phyloP scores from a whole-genome alignment of 2,113 vertebrate species.

The Alexandromys fortis region DNA sequence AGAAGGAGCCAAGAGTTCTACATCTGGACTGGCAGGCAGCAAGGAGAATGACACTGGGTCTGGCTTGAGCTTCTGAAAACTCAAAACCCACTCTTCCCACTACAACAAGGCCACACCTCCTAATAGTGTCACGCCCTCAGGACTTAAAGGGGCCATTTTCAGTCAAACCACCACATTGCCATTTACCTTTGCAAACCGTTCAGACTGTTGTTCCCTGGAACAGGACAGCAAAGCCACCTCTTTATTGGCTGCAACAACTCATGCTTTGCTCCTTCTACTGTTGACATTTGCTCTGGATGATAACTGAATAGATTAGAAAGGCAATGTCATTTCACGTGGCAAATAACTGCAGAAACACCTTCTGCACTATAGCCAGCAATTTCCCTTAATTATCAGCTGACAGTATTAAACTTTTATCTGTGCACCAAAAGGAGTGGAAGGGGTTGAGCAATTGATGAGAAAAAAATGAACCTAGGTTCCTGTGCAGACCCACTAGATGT shows the following conservation, averaged over 20 bases:
- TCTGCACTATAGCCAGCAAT: background rate
- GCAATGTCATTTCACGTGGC: conserved; percentile 24
- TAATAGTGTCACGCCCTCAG: too few species aligned
- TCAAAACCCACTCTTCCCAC: too few species aligned
- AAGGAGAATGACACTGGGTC: too few species aligned
- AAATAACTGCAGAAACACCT: background rate
- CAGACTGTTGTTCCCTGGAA: conserved; percentile 10
- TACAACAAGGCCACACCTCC: too few species aligned
- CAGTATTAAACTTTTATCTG: background rate
- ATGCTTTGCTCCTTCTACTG: background rate
- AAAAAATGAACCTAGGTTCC: background rate
- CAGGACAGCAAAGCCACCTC: background rate
- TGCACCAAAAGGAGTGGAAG: background rate
- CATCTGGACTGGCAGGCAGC: too few species aligned
- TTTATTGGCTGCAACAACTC: conserved; percentile 40
- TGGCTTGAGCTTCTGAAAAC: too few species aligned
- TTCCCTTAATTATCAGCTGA: background rate
- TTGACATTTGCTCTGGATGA: conserved; percentile 46
- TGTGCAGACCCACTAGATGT: background rate
- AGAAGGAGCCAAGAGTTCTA: too few species aligned
- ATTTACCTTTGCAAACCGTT: conserved; percentile 53
- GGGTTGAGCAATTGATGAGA: background rate
- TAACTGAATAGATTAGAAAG: conserved; percentile 27
- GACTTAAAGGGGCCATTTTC: too few species aligned
- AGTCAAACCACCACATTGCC: too few species aligned